Evolutionary conservation across 2,797 vertebrate species (phyloP).

Genomic region (Macropodus opercularis): DNA sequence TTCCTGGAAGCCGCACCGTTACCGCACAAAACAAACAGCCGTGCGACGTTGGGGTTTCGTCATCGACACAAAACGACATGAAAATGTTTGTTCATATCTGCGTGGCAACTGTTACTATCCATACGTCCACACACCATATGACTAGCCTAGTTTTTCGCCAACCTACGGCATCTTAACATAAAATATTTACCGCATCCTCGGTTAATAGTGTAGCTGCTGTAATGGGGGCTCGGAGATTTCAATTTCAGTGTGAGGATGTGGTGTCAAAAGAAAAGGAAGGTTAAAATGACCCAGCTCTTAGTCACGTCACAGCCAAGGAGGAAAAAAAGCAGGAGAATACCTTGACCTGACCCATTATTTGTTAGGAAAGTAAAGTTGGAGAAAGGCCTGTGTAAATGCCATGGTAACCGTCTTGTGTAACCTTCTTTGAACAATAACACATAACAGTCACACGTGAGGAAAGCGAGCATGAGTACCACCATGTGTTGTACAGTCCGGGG

Average conservation of each 20-base stretch:
- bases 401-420: slow-evolving; percentile 69
- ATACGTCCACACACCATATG: slow-evolving; percentile 9
- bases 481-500: slow-evolving; percentile 34
- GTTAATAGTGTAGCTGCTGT: slow-evolving; percentile 17
- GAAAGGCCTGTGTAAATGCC: slow-evolving; percentile 62
- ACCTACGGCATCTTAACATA: slow-evolving; percentile 20
- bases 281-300: slow-evolving; percentile 70
- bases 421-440: slow-evolving; percentile 62
- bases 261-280: slow-evolving; percentile 58
- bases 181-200: slow-evolving; percentile 11
- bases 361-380: slow-evolving; percentile 55
- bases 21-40: neutral
- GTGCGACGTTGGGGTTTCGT: slow-evolving; percentile 4
- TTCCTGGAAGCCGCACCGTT: slow-evolving; percentile 5
- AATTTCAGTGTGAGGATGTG: slow-evolving; percentile 58
- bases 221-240: slow-evolving; percentile 32
- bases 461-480: slow-evolving; percentile 37
- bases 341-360: slow-evolving; percentile 72
- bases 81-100: no score
- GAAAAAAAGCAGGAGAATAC: slow-evolving; percentile 60
- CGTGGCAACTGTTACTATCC: slow-evolving; percentile 18
- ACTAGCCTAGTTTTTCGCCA: slow-evolving; percentile 22
- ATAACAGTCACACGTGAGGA: slow-evolving; percentile 54
- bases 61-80: neutral
- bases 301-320: slow-evolving; percentile 48